Evolutionary conservation across 2,797 vertebrate genomes (phyloP), one percentile per base, ranked within the genome.

Genomic region (Garrulus glandarius): DNA sequence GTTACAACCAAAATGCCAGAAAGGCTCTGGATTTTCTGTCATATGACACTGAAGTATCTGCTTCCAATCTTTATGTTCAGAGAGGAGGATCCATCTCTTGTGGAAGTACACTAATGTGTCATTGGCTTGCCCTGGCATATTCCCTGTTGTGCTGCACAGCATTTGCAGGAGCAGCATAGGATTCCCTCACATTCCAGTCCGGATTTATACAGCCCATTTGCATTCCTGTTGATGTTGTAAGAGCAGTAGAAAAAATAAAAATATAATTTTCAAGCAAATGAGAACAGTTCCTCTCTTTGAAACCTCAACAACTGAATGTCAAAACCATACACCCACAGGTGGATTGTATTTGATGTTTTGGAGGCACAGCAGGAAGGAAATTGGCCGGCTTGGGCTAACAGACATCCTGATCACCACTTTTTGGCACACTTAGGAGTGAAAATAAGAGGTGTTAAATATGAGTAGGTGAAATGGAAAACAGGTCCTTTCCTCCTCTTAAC

Each of bases 321-420:
- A 95, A 77, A 89, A 37, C 32, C 0, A 3, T 63, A 60, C 22
- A 64, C 39, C 7, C 53, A 63, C 0, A 12, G 30, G 80, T 52
- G 69, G 57, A 53, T 78, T 91, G 10, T 81, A 47, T 43, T 84
- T 5, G 3, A 61, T 57, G 87, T 15, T 91, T 80, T 91, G 75
- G 60, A 92, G 57, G 53, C 55, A 84, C 6, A 44, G 46, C 57
- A 95, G 95, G 91, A 94, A 97, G 95, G 87, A 96, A 96, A 91
- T 78, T 0, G 6, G 91, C 84, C 0, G 1, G 57, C 68, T 50
- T 91, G 91, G 57, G 61, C 61, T 92, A 95, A 91, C 91, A 89
- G 89, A 75, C 82, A 88, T 91, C 50, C 71, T 86, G 68, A 75
- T 94, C 69, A 71, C 12, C 12, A 13, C 16, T 89, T 91, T 52